Evolutionary conservation across 2,797 vertebrate species (phyloP).

Genomic region (Arctocebus calabarensis): DNA sequence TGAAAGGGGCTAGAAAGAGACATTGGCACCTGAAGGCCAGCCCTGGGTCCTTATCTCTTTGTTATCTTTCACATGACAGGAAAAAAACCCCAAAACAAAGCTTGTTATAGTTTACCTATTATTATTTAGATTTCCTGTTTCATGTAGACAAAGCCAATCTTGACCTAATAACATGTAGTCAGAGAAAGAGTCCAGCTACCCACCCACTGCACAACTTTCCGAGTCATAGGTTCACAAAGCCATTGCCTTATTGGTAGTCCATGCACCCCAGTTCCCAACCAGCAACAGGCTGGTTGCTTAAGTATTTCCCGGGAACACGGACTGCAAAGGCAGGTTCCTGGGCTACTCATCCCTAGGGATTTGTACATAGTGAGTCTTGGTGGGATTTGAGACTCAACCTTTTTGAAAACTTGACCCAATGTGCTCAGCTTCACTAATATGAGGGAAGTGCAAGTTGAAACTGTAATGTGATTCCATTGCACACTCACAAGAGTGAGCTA

Average conservation of each 20-base stretch:
- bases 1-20: not conserved
- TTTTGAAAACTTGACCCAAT: not conserved
- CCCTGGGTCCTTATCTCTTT: not conserved
- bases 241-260: not conserved
- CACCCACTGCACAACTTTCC: not conserved
- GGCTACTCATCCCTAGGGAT: not conserved
- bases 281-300: not conserved
- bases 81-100: not conserved
- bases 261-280: not conserved
- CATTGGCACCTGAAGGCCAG: not conserved
- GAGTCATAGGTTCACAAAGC: not conserved
- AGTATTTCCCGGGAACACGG: not conserved
- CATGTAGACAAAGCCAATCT: not conserved
- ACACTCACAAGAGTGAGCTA: not conserved
- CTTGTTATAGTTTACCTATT: not conserved
- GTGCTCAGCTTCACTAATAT: not conserved
- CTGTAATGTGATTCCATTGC: not conserved
- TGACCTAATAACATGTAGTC: not conserved
- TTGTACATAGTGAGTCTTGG: not conserved
- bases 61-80: not conserved
- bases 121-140: not conserved
- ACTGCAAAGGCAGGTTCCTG: not conserved
- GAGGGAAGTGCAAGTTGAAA: conserved; percentile 12
- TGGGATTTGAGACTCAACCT: not conserved
- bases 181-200: not conserved